phyloP scores from a whole-genome alignment of 2,113 vertebrate species.

The Arenaria interpres region DNA sequence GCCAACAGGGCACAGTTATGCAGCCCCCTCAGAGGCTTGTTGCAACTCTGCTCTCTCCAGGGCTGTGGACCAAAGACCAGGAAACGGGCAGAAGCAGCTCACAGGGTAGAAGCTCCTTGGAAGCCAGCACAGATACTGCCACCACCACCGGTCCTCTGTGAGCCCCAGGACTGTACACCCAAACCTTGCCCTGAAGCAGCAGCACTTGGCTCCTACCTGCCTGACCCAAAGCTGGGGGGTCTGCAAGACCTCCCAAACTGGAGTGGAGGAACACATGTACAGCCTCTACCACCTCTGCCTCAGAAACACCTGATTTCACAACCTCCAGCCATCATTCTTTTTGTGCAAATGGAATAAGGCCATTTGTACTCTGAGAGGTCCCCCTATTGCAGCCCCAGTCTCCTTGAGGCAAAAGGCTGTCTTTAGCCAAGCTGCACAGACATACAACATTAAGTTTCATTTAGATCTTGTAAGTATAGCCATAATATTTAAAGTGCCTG shows the following conservation, averaged over 20 bases:
- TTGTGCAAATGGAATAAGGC: neutral
- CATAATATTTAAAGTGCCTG: neutral
- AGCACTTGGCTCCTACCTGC: neutral
- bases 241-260: neutral
- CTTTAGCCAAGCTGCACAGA: neutral
- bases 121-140: neutral
- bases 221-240: neutral
- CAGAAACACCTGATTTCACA: neutral
- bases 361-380: neutral
- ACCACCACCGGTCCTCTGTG: neutral
- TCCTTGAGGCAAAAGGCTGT: neutral
- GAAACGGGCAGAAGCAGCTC: neutral
- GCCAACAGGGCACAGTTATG: accelerated
- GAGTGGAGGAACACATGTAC: accelerated
- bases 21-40: accelerated
- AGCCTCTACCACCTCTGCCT: neutral
- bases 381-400: neutral
- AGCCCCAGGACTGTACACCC: neutral
- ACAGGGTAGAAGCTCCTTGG: neutral
- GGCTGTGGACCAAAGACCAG: neutral
- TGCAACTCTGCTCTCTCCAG: neutral
- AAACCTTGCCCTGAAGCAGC: neutral
- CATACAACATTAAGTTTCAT: neutral
- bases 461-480: neutral
- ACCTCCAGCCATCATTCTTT: neutral